phyloP scores from a whole-genome alignment of 2,888 invertebrate genomes.

The Sarcophaga rosellei region DNA sequence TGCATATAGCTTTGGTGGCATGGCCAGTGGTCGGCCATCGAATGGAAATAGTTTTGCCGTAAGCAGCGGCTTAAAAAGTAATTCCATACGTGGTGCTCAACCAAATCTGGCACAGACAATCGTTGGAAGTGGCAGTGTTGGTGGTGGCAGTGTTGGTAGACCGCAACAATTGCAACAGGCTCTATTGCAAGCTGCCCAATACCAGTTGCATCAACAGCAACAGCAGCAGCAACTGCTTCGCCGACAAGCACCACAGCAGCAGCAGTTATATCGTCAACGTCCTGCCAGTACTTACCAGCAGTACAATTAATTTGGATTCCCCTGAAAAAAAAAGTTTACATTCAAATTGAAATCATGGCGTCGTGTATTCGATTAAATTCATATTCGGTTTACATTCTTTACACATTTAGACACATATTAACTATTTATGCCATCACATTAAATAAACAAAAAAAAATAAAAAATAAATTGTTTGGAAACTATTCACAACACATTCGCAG shows the following conservation, averaged over 20 bases:
- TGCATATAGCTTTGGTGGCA: constrained; percentile 69
- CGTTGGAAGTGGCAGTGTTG: constrained; percentile 50
- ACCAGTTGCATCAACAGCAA: constrained; percentile 29
- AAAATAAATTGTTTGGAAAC: too few species aligned
- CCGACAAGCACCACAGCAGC: constrained; percentile 33
- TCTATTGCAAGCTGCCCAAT: constrained; percentile 28
- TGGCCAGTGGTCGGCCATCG: constrained; percentile 69
- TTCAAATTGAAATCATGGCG: neutral
- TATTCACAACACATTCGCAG: too few species aligned
- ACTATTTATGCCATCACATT: too few species aligned
- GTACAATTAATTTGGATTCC: constrained; percentile 37
- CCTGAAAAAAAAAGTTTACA: neutral
- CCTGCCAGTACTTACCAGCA: constrained; percentile 57
- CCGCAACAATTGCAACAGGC: constrained; percentile 60
- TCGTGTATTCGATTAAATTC: too few species aligned
- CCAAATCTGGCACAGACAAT: constrained; percentile 35
- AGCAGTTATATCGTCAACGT: constrained; percentile 63
- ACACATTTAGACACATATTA: too few species aligned
- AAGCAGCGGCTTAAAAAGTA: constrained; percentile 44
- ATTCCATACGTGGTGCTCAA: constrained; percentile 20
- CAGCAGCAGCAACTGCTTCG: constrained; percentile 4
- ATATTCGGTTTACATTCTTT: too few species aligned
- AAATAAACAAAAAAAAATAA: too few species aligned
- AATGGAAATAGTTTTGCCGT: constrained; percentile 69
- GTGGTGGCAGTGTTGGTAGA: constrained; percentile 35